Evolutionary conservation across 1,140 invertebrate genomes (phyloP).

Genomic region (Bombus sibiricus): DNA sequence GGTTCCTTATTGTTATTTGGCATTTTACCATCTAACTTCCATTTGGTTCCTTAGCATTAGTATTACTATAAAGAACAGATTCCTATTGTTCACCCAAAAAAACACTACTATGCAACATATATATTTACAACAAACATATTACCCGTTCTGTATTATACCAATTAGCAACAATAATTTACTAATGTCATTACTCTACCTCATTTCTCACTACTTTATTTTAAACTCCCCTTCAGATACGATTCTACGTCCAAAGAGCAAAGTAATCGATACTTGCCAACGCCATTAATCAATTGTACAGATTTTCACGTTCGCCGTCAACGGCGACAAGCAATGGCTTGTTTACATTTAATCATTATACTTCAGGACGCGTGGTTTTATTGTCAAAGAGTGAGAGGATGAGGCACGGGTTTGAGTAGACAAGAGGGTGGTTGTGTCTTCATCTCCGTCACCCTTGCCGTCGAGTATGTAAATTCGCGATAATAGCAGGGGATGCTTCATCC

Average conservation of each 20-base stretch:
- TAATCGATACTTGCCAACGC: not conserved
- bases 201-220: not conserved
- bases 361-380: slow-evolving; percentile 77
- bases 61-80: not conserved
- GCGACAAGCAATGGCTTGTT: slow-evolving; percentile 70
- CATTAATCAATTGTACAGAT: slow-evolving; percentile 31
- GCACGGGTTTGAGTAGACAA: not conserved
- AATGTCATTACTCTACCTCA: not conserved
- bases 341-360: slow-evolving; percentile 81
- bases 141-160: not conserved
- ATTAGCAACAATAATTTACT: not conserved
- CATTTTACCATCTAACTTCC: no score
- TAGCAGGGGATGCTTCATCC: slow-evolving; percentile 71
- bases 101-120: not conserved
- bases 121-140: not conserved
- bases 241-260: not conserved
- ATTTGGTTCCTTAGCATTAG: no score
- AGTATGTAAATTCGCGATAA: slow-evolving; percentile 81
- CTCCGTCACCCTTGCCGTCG: slow-evolving; percentile 62
- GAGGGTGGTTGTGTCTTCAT: slow-evolving; percentile 52
- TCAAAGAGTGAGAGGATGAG: slow-evolving; percentile 26
- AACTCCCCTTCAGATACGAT: not conserved
- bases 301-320: not conserved
- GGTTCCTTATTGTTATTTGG: no score
- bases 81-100: not conserved